phyloP scores from a whole-genome alignment of 2,888 invertebrate genomes.

The Elmis aenea region DNA sequence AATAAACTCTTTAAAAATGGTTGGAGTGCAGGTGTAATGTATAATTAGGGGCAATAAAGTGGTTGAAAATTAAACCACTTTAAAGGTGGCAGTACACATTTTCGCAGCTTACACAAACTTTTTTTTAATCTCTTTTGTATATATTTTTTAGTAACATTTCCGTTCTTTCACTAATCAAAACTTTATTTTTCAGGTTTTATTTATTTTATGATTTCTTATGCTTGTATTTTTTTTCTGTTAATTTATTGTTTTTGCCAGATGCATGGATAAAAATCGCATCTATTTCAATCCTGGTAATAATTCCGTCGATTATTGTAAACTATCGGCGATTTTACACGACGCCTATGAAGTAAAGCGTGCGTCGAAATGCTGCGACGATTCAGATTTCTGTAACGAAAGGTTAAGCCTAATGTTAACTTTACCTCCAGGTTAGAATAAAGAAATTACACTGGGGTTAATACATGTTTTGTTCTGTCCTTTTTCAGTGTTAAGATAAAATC shows the following conservation, averaged over 20 bases:
- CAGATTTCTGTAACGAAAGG: conserved; percentile 65
- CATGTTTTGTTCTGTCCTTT: no score
- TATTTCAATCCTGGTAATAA: conserved; percentile 29
- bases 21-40: no score
- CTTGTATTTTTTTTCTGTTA: conserved; percentile 16
- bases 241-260: conserved; percentile 35
- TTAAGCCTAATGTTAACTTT: conserved; percentile 42
- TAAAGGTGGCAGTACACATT: no score
- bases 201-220: conserved; percentile 1
- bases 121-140: neutral
- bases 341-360: conserved; percentile 33
- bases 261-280: conserved; percentile 29
- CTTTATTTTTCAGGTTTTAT: conserved; percentile 11
- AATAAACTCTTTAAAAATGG: no score
- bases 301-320: conserved; percentile 35
- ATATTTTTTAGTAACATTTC: neutral
- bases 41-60: no score
- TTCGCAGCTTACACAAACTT: no score
- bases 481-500: no score
- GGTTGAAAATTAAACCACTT: no score
- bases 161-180: no score
- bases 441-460: no score
- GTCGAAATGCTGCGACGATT: conserved; percentile 58
- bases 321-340: conserved; percentile 23
- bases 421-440: conserved; percentile 24